Conservation (phyloP, 2,113 vertebrate species). For the Apteryx owenii region DNA sequence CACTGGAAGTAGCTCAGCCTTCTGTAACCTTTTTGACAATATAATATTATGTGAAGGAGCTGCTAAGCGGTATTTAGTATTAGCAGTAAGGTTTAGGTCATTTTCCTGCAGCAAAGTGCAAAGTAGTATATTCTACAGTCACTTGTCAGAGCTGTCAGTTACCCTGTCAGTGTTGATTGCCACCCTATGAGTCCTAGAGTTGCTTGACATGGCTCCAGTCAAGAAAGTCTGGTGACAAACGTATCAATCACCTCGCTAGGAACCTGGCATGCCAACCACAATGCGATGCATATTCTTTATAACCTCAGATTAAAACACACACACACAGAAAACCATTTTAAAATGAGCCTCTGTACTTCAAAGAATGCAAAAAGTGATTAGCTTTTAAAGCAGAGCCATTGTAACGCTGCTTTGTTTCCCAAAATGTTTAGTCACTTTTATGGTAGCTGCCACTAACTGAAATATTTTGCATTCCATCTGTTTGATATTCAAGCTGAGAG, state of each 20-base stretch:
- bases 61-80: not conserved
- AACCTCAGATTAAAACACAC: not conserved
- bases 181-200: not conserved
- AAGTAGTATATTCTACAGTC: not conserved
- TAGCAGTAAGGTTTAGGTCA: not conserved
- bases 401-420: accelerated
- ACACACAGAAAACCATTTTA: not conserved
- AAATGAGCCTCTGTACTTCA: not conserved
- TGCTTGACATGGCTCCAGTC: not conserved
- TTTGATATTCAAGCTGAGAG: not conserved
- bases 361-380: not conserved
- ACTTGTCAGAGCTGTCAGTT: not conserved
- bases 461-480: not conserved
- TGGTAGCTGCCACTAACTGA: not conserved
- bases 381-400: not conserved
- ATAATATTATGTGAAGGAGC: not conserved
- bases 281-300: not conserved
- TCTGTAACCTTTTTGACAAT: not conserved
- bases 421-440: not conserved
- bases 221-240: not conserved
- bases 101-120: not conserved
- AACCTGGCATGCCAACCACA: not conserved
- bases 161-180: not conserved
- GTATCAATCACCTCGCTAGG: not conserved
- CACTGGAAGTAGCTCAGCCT: not conserved